Base-by-base conservation (phyloP, 2,797 vertebrate genomes). In the Distichodus sexfasciatus region DNA sequence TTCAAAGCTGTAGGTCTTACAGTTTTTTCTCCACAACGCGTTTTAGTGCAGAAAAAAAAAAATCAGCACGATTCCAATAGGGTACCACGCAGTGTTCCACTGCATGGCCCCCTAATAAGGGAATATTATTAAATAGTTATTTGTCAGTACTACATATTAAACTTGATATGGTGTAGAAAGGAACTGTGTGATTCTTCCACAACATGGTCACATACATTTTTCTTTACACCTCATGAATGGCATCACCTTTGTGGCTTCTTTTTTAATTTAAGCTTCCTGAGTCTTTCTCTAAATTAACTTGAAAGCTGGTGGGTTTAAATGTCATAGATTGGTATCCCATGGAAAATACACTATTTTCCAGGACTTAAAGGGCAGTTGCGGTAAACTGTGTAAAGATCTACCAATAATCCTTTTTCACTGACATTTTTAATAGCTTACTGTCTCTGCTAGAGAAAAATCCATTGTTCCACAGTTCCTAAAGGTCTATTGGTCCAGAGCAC, bases 271-370 rank as follows among this genome's bases (percentile, higher is more conserved):
- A 53, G 8, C 29, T 4, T 1, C 17, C 50, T 31, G 33, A 53
- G n/a, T n/a, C 17, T 31, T 53, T 4, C 17, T 7, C 15, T 53
- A 31, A 51, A 15, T 51, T 3, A 29, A 29, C 26, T 15, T 38
- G 21, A 53, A 29, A 59, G 12, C 10, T 59, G 28, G 23, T 59
- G 53, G 12, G 4, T 36, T 57, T 67, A 57, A 9, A 44, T 69
- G 54, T 40, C 33, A 47, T 44, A 8, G 46, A 9, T 8, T 7
- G 15, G 14, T 17, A 8, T 9, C 33, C 5, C 47, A 24, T 7
- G 11, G 40, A n/a, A 8, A 59, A 43, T 21, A 8, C 12, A 48
- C 7, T 3, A 26, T 47, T 62, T 62, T 35, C 29, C 59, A 2
- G 51, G n/a, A 61, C 21, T 38, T 69, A 61, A 69, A 53, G 26